Evolutionary conservation across 1,140 invertebrate genomes (phyloP), one percentile per base, ranked within the genome.

Genomic region (Drosophila sp.): DNA sequence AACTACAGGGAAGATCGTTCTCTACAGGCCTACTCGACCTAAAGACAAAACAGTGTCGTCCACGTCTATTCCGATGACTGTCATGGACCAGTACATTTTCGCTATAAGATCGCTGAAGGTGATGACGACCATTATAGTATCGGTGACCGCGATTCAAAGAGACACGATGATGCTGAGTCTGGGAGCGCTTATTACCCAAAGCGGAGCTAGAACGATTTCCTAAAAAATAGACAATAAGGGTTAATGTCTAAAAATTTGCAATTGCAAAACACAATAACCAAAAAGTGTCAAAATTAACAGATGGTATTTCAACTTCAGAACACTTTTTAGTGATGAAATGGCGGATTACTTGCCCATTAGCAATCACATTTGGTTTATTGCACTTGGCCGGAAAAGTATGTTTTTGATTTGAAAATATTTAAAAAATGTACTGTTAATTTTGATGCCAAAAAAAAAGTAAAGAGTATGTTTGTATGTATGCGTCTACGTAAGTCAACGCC

Each of bases 271-370:
- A n/a, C 11, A 1, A 17, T 44, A 4, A 17, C 3, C 25, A 50
- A 10, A 10, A 25, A 54, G 17, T 7, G 3, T 30, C 11, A 27
- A 17, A 30, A 55, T 11, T 1, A 8, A 11, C 3, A 17, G 17
- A 17, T 17, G 17, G 17, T 17, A 17, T 17, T 17, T 17, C 17
- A 17, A 17, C 17, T 2, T 33, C 29, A 7, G 23, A 35, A 8
- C 32, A 7, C 6, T 23, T 35, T 35, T 41, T 23, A 27, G 23
- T 50, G 44, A 25, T 50, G 23, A 44, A 44, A 23, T 44, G 23
- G 6, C 1, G 2, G 27, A 79, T 11, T 17, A 79, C 76, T 79
- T 80, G 61, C 78, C 79, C 66, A 80, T 76, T 62, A 60, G 67
- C 29, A 47, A 32, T 60, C 74, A 66, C 47, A 70, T 64, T 57